A percentile compares a stretch with the other conserved stretches of the same genome.
Evolutionary conservation across 1,140 invertebrate species (phyloP).

Genomic region (Drosophila novamexicana): DNA sequence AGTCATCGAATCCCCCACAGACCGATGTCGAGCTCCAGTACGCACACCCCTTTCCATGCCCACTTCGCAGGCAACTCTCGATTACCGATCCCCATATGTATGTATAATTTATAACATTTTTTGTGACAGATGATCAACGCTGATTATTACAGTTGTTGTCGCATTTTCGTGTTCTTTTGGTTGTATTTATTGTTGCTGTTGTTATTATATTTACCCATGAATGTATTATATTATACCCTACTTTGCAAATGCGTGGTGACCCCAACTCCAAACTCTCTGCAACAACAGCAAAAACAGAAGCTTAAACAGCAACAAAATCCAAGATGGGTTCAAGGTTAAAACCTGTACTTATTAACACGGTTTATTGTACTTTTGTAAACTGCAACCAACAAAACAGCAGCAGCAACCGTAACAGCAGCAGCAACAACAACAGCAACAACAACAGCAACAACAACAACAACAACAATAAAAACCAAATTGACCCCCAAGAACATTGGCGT

Average conservation of each 20-base stretch:
- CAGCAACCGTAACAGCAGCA: slow-evolving; percentile 24
- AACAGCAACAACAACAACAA: slow-evolving; percentile 58
- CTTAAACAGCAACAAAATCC: slow-evolving; percentile 36
- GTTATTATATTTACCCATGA: slow-evolving; percentile 36
- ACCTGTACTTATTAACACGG: slow-evolving; percentile 78
- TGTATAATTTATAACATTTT: slow-evolving; percentile 71
- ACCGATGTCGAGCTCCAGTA: not conserved
- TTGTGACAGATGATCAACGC: slow-evolving; percentile 47
- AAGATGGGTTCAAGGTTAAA: slow-evolving; percentile 76
- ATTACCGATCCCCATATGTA: slow-evolving; percentile 30
- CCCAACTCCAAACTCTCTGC: slow-evolving; percentile 11
- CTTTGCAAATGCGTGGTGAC: slow-evolving; percentile 40
- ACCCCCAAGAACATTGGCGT: slow-evolving; percentile 68
- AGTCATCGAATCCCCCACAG: not conserved
- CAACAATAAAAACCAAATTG: slow-evolving; percentile 47
- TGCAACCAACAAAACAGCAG: slow-evolving; percentile 34
- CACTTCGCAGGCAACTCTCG: not conserved
- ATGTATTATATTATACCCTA: slow-evolving; percentile 69
- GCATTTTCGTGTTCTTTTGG: slow-evolving; percentile 34
- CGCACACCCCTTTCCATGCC: not conserved
- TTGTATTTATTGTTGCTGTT: slow-evolving; percentile 25
- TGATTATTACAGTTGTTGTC: slow-evolving; percentile 56
- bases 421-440: slow-evolving; percentile 45
- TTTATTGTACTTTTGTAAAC: slow-evolving; percentile 82
- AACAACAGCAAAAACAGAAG: slow-evolving; percentile 27